Base-by-base conservation (phyloP, 2,888 invertebrate genomes). In the Balanococcus diminutus region DNA sequence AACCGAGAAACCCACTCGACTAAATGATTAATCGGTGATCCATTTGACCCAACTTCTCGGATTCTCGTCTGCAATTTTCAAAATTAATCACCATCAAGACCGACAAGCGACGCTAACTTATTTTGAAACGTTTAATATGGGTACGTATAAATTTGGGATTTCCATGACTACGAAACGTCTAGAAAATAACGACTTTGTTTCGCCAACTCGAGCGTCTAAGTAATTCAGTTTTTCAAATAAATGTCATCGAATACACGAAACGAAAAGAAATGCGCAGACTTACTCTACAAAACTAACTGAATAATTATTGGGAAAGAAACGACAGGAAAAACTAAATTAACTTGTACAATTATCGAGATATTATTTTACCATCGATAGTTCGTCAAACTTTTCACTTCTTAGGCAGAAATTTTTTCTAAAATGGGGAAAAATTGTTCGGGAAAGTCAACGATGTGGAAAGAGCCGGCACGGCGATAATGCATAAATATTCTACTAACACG, bases 161-260 rank as follows among this genome's bases (percentile, higher is more conserved):
- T 67, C 67, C 67, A 67, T 67, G 67, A 67, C 67, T 67, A 67
- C 67, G 67, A 28, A 67, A 28, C 28, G 67, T 67, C 67, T 67
- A 28, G 28, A 67, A 67, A 67, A 28, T 67, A 67, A 67, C 67
- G 67, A 67, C 28, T 67, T 67, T 5, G 67, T 67, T 28, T 67
- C 67, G 28, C 28, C 67, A 67, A 67, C 28, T 67, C 67, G 16
- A 28, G 28, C 31, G 4, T 14, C 16, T 11, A 67, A 67, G 31
- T 67, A 67, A 56, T 56, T 56, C 9, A 22, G 67, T 67, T 67
- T 67, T 67, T 67, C 67, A 28, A 28, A 67, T 28, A 67, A 67
- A 67, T 31, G 67, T 6, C 28, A 67, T 67, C 28, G 67, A 67
- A 67, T 67, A 61, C 28, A 67, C 28, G 28, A 67, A 67, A 28